A percentile compares a stretch with the other conserved stretches of the same genome.
These are phyloP conservation scores for Callospermophilus lateralis DNA, from an alignment of 2,113 vertebrate species.

Conservation along the genomic window DNA sequence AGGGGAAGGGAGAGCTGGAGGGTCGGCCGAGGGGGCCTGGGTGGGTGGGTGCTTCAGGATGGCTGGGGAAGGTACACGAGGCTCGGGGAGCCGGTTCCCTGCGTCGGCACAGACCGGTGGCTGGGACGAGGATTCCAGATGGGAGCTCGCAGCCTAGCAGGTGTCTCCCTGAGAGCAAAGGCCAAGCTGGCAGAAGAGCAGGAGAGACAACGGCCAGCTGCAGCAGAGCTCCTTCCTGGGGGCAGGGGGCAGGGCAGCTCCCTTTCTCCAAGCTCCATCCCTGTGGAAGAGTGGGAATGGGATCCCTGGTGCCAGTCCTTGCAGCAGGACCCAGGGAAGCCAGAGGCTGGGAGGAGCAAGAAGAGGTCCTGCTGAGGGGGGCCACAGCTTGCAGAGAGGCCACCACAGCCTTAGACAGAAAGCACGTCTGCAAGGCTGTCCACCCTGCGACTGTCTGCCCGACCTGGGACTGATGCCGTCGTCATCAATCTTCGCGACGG, in stretches of 20 bases:
- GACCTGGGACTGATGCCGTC: neutral
- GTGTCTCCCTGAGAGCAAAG: neutral
- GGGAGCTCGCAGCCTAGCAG: neutral
- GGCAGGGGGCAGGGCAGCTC: no score
- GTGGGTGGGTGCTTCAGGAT: neutral
- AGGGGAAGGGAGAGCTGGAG: neutral
- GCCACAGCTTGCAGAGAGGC: neutral
- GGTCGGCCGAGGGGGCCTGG: neutral
- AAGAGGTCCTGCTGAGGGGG: no score
- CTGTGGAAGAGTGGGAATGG: no score
- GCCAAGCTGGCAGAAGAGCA: no score
- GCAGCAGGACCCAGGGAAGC: no score
- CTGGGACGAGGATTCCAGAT: neutral
- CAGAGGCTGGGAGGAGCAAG: no score
- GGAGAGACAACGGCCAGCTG: neutral
- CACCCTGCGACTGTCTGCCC: neutral
- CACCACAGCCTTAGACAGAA: neutral
- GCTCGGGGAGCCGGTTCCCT: neutral
- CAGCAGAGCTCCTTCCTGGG: no score
- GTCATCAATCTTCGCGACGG: rapidly evolving
- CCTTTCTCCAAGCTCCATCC: no score
- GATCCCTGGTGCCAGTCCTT: no score
- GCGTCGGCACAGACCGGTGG: no score
- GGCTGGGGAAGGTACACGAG: neutral
- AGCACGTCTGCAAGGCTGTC: neutral